phyloP scores from a whole-genome alignment of 2,113 vertebrate species.

The Melanocharis versteri region DNA sequence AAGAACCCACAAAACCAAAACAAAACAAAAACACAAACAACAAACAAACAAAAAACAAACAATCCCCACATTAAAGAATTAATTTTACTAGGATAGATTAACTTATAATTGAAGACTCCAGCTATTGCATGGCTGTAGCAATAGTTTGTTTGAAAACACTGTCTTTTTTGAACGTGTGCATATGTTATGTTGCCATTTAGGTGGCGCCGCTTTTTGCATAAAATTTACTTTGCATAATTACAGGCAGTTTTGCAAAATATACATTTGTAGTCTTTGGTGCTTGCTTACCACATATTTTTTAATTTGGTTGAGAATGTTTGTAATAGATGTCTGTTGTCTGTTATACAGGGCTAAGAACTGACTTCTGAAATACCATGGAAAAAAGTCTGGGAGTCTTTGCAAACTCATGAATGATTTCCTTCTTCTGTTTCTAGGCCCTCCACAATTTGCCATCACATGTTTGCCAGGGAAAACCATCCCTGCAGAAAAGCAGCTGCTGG shows the following conservation, averaged over 20 bases:
- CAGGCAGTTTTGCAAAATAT: not conserved
- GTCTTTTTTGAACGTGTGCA: not conserved
- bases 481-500: not conserved
- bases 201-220: not conserved
- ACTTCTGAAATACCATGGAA: not conserved
- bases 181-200: not conserved
- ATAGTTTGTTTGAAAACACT: not conserved
- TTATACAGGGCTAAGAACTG: not conserved
- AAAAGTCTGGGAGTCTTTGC: not conserved
- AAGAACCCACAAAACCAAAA: too few species aligned
- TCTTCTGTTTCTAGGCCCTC: not conserved
- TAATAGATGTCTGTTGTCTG: not conserved
- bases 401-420: not conserved
- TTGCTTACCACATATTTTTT: not conserved
- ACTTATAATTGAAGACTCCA: not conserved
- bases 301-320: not conserved
- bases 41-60: not conserved
- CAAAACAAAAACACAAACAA: too few species aligned
- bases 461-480: not conserved
- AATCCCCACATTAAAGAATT: not conserved
- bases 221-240: conserved; percentile 49
- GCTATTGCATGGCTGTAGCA: not conserved
- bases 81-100: not conserved
- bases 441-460: not conserved
- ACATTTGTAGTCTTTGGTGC: not conserved